Conservation (phyloP, 2,888 invertebrate genomes). For the Allygus modestus region DNA sequence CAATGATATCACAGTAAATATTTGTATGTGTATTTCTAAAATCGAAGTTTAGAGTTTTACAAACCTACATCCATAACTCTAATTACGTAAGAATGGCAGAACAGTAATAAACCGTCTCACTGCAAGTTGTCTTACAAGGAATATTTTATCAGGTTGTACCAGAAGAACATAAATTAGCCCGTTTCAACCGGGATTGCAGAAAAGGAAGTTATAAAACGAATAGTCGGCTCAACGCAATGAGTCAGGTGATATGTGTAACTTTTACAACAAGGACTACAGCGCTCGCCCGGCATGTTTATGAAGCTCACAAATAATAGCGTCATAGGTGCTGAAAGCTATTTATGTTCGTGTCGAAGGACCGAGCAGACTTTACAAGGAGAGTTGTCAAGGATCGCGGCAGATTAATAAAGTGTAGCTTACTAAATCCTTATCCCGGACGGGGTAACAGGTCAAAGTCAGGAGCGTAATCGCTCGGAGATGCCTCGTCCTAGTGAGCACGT, state of each 20-base stretch:
- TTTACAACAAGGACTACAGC: slow-evolving; percentile 31
- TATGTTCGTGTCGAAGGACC: slow-evolving; percentile 8
- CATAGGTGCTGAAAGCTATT: slow-evolving; percentile 45
- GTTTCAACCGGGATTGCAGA: slow-evolving; percentile 18
- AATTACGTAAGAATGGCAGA: not conserved
- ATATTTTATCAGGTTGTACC: slow-evolving; percentile 24
- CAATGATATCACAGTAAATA: too few relatives aligned
- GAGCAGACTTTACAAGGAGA: slow-evolving; percentile 31
- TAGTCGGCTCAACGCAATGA: slow-evolving; percentile 17
- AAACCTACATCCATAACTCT: too few relatives aligned
- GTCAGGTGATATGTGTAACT: slow-evolving; percentile 39
- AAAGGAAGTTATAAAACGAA: slow-evolving; percentile 37
- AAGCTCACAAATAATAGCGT: slow-evolving; percentile 35
- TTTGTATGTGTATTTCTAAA: too few relatives aligned
- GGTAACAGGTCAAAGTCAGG: slow-evolving; percentile 8
- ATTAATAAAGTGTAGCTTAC: slow-evolving; percentile 16
- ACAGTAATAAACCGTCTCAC: not conserved
- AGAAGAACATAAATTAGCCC: slow-evolving; percentile 16
- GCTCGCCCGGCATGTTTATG: slow-evolving; percentile 26
- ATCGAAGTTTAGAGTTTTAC: too few relatives aligned
- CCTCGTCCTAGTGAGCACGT: not conserved
- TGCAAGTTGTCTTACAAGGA: slow-evolving; percentile 3
- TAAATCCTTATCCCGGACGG: not conserved
- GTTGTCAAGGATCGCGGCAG: slow-evolving; percentile 2
- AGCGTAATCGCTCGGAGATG: not conserved